Conservation (phyloP, 2,797 vertebrate genomes). For the Alectoris magna region DNA sequence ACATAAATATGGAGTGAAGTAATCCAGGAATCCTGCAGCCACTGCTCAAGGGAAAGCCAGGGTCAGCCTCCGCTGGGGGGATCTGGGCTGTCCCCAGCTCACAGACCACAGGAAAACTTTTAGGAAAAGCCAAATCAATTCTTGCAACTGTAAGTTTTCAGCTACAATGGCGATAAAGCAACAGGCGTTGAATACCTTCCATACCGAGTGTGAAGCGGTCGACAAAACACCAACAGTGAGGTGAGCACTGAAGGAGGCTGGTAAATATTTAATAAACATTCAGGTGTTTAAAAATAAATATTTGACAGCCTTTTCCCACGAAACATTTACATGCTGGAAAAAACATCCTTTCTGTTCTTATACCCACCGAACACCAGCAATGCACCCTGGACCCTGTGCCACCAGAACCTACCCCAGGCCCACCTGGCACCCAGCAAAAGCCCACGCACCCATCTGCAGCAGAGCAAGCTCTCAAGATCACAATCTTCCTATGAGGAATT, state of each 20-base stretch:
- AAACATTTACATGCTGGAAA: background rate
- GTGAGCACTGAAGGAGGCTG: background rate
- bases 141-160: background rate
- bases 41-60: background rate
- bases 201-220: background rate
- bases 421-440: no score
- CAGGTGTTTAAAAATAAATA: background rate
- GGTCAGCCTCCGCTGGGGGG: background rate
- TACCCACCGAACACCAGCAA: background rate
- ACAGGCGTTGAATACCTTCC: background rate
- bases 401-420: no score
- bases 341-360: background rate
- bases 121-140: background rate
- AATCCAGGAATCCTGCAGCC: constrained; percentile 1
- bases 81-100: background rate
- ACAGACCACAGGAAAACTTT: background rate
- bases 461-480: background rate
- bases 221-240: background rate
- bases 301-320: background rate
- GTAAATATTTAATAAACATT: background rate
- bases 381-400: background rate
- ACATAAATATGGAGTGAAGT: background rate
- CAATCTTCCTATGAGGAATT: background rate
- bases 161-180: background rate
- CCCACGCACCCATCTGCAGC: background rate